Percentiles rank a stretch among this genome's conserved stretches.
Conservation (phyloP, 2,113 vertebrate genomes). For the Cottus gobio region DNA sequence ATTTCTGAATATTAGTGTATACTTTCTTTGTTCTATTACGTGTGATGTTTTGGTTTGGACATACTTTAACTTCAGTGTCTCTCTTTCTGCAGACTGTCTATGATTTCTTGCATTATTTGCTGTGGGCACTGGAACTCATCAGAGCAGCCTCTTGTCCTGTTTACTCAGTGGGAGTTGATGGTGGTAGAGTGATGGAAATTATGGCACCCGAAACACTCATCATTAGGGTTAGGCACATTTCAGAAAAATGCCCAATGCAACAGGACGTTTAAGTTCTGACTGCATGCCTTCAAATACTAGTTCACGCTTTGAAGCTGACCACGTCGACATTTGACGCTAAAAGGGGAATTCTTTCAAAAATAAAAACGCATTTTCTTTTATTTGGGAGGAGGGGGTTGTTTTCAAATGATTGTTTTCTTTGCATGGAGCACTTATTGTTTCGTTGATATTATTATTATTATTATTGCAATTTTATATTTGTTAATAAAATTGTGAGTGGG, state of each 20-base stretch:
- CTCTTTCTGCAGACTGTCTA: slow-evolving; percentile 66
- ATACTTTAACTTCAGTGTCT: slow-evolving; percentile 75
- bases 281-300: slow-evolving; percentile 74
- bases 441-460: slow-evolving; percentile 63
- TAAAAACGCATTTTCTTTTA: slow-evolving; percentile 38
- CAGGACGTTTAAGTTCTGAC: slow-evolving; percentile 70
- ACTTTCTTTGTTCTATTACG: slow-evolving; percentile 77
- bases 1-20: slow-evolving; percentile 80
- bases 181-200: slow-evolving; percentile 50
- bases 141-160: slow-evolving; percentile 60
- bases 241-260: slow-evolving; percentile 60
- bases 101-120: slow-evolving; percentile 61
- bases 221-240: slow-evolving; percentile 64
- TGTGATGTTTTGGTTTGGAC: slow-evolving; percentile 77
- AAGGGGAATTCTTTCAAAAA: slow-evolving; percentile 57
- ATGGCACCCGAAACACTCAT: slow-evolving; percentile 58
- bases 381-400: slow-evolving; percentile 25
- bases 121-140: slow-evolving; percentile 67
- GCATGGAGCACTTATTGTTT: slow-evolving; percentile 86
- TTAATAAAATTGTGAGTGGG: slow-evolving; percentile 58
- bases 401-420: slow-evolving; percentile 66
- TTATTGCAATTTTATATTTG: slow-evolving; percentile 63
- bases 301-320: slow-evolving; percentile 65
- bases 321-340: slow-evolving; percentile 78
- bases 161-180: slow-evolving; percentile 56